Conservation (phyloP, 2,113 vertebrate genomes). For the Chrysemys picta region DNA sequence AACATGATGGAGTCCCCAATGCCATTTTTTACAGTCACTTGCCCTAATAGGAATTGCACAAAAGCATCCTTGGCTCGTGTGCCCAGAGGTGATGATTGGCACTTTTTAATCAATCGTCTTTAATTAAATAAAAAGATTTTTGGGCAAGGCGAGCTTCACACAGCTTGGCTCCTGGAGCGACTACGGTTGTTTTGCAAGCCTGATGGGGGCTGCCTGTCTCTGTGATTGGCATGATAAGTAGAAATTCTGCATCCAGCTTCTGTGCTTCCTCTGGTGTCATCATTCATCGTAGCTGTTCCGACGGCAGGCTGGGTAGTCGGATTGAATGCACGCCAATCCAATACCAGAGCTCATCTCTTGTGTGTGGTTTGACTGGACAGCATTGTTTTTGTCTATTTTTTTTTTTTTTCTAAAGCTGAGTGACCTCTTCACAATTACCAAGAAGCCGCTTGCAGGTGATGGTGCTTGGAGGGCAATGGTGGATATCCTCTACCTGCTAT, state of each 20-base stretch:
- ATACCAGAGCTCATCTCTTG: not conserved
- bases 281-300: not conserved
- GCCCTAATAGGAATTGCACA: not conserved
- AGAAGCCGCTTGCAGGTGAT: not conserved
- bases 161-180: not conserved
- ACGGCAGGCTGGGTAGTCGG: not conserved
- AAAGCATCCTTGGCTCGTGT: not conserved
- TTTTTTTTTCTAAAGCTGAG: not conserved
- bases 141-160: not conserved
- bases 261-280: not conserved
- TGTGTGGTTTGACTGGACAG: not conserved
- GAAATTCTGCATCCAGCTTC: not conserved
- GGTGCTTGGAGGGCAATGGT: not conserved
- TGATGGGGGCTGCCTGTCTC: not conserved
- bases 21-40: not conserved
- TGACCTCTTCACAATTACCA: not conserved
- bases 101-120: not conserved
- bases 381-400: not conserved
- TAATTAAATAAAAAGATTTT: not conserved
- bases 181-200: not conserved
- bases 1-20: not conserved
- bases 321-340: not conserved
- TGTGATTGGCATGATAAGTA: not conserved
- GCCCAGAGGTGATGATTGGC: rapidly evolving
- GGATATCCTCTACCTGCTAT: not conserved